Conservation (phyloP, 2,113 vertebrate species). For the Tiliqua scincoides region DNA sequence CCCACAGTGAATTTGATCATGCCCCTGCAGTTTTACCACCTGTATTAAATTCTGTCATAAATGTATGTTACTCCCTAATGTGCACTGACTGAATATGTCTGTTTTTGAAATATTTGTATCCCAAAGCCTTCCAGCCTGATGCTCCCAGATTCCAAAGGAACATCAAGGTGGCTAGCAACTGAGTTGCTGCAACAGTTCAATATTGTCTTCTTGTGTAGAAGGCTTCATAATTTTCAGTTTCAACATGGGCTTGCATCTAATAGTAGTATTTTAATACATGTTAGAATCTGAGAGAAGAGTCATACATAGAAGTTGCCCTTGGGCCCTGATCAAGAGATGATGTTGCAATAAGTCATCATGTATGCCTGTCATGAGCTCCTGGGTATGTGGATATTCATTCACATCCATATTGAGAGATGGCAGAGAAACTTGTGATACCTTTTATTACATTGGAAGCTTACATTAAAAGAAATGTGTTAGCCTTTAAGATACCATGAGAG, state of each 20-base stretch:
- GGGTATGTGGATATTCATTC: background rate
- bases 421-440: too few relatives aligned
- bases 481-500: too few relatives aligned
- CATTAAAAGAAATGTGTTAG: too few relatives aligned
- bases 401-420: background rate
- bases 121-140: too few relatives aligned
- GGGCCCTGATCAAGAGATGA: background rate
- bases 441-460: too few relatives aligned
- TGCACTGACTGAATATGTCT: too few relatives aligned
- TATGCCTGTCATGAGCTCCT: background rate
- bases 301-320: background rate
- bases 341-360: background rate
- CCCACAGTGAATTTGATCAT: background rate
- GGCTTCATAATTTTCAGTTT: background rate
- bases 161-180: too few relatives aligned
- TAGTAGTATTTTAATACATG: background rate
- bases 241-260: background rate
- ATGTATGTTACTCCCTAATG: background rate
- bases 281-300: background rate
- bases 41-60: background rate
- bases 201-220: too few relatives aligned
- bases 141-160: too few relatives aligned
- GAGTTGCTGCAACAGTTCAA: too few relatives aligned
- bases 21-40: background rate
- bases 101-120: too few relatives aligned